Evolutionary conservation across 2,797 vertebrate species (phyloP).

Genomic region (Poeciliopsis infans): DNA sequence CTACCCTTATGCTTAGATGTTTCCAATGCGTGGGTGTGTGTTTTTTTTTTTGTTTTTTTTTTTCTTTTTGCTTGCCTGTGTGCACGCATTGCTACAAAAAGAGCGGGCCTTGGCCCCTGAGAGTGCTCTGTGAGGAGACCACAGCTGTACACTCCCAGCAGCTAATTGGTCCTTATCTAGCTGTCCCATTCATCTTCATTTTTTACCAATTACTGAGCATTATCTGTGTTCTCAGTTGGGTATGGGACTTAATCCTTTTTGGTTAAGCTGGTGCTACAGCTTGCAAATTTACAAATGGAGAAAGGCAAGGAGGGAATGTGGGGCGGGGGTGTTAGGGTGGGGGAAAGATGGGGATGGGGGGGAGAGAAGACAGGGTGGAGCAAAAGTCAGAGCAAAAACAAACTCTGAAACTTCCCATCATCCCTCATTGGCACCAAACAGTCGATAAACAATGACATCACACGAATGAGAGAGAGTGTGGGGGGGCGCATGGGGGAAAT

Average conservation of each 20-base stretch:
- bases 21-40: constrained; percentile 13
- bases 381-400: constrained; percentile 89
- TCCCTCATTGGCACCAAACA: constrained; percentile 64
- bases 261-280: constrained; percentile 99
- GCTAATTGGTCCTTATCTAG: constrained; percentile 99
- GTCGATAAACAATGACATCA: constrained; percentile 82
- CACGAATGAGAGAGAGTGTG: constrained; percentile 12
- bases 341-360: constrained; percentile 8
- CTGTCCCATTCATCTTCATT: constrained; percentile 99
- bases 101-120: constrained; percentile 95
- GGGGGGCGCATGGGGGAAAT: constrained; percentile 51
- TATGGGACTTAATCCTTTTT: constrained; percentile 99
- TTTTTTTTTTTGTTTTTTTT: background rate
- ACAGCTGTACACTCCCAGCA: constrained; percentile 99
- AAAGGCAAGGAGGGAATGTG: constrained; percentile 76
- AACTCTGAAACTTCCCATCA: constrained; percentile 87
- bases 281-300: constrained; percentile 95
- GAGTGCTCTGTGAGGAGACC: constrained; percentile 98
- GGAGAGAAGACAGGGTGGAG: constrained; percentile 68
- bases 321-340: constrained; percentile 71
- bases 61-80: constrained; percentile 4
- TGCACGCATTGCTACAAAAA: constrained; percentile 61
- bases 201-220: constrained; percentile 99
- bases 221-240: constrained; percentile 99
- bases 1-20: constrained; percentile 52